Evolutionary conservation across 2,113 vertebrate genomes (phyloP), one percentile per base, ranked within the genome.

Genomic region (Carollia perspicillata): DNA sequence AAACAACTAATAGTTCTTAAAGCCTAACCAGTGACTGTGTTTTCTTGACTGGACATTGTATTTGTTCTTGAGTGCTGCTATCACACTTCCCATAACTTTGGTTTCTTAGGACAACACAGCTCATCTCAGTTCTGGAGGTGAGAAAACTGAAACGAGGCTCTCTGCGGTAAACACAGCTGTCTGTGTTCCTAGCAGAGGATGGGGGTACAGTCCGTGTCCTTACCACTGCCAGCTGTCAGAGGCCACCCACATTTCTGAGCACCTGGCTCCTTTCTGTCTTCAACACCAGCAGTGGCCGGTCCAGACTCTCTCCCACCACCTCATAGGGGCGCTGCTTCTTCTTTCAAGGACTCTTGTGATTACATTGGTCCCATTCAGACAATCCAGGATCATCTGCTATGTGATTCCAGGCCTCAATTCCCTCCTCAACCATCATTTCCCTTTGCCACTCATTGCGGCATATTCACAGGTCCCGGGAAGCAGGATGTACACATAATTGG

Each of bases 401-500:
- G 5, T 94, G 49, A 49, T 53, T 63, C 53, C 2, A 3, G 66
- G 47, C 3, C 28, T 33, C 55, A 14, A 58, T 90, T 55, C 37
- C 33, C 2, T 12, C 9, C 77, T 8, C 9, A 75, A 42, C 0
- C 5, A 30, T 37, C 30, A 0, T n/a, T 18, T 14, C 26, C 30
- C 16, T 75, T 75, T 33, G 44, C 8, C 72, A 75, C 33, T 1
- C 16, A 47, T 60, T 47, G 9, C 8, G 30, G 69, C 60, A 10
- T 3, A 35, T 4, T 47, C n/a, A 26, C 8, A 49, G 8, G 20
- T 26, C 42, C 35, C 12, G 5, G 4, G 37, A 18, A 55, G 63
- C 28, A 71, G 22, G 8, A 6, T 33, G 16, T 23, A 33, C 9
- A 44, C 8, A 55, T 77, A 9, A 37, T 9, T 16, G 26, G 66